These are phyloP conservation scores for Mesoclemmys tuberculata DNA, from an alignment of 2,113 vertebrate genomes.

Conservation along the genomic window DNA sequence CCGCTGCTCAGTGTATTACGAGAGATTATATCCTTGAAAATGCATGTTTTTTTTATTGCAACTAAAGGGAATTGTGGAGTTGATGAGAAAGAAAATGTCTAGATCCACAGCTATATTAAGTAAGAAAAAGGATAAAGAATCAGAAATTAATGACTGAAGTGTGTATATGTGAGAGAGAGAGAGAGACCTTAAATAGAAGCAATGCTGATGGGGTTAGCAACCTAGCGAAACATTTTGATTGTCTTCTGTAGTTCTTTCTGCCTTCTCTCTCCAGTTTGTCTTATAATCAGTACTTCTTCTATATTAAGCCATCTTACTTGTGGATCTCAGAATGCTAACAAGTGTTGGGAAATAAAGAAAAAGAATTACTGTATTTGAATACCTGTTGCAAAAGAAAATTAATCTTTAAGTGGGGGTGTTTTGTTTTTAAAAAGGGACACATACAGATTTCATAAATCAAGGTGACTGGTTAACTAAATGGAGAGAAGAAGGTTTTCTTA, in stretches of 20 bases:
- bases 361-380: background rate
- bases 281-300: background rate
- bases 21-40: accelerated
- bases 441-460: background rate
- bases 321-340: background rate
- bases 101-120: background rate
- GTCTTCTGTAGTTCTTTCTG: accelerated
- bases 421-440: background rate
- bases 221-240: background rate
- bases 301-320: background rate
- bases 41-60: background rate
- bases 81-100: background rate
- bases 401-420: background rate
- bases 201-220: background rate
- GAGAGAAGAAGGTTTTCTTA: background rate
- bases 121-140: accelerated
- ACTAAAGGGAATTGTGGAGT: background rate
- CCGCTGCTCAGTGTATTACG: background rate
- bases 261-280: background rate
- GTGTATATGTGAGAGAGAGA: accelerated
- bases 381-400: background rate
- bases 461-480: background rate
- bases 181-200: background rate
- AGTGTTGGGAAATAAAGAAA: background rate
- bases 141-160: background rate